Percentiles rank a stretch among this genome's conserved stretches.
Conservation (phyloP, 2,797 vertebrate genomes). For the Monodelphis domestica region DNA sequence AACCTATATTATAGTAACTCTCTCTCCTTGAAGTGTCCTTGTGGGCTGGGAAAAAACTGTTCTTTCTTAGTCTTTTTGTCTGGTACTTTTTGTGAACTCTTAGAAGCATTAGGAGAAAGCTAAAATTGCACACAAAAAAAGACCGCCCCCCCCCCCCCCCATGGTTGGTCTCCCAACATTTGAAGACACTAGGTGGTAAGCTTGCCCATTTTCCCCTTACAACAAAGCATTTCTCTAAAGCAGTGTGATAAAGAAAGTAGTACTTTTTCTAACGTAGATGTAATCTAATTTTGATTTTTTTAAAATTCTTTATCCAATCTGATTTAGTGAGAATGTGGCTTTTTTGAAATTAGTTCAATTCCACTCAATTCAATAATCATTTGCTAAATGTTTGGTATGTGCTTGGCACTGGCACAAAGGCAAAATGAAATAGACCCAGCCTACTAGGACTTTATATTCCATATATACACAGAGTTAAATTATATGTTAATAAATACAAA, state of each 20-base stretch:
- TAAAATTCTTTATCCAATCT: neutral
- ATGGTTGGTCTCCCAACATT: neutral
- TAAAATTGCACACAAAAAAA: neutral
- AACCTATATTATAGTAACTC: neutral
- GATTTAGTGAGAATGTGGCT: neutral
- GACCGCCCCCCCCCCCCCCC: neutral
- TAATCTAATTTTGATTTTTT: neutral
- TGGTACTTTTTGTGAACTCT: neutral
- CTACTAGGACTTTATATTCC: neutral
- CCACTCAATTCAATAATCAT: neutral
- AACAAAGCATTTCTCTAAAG: neutral
- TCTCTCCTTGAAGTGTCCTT: neutral
- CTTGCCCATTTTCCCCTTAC: neutral
- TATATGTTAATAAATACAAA: neutral
- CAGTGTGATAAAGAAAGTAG: constrained; percentile 1
- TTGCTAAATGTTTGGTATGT: neutral
- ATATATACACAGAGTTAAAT: neutral
- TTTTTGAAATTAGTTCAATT: neutral
- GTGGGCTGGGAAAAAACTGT: neutral
- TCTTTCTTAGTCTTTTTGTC: constrained; percentile 3
- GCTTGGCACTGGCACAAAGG: neutral
- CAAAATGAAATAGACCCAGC: neutral
- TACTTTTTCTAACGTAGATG: neutral
- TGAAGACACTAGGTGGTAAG: neutral
- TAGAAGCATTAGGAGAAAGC: constrained; percentile 19